Conservation (phyloP, 2,113 vertebrate genomes). For the Oncorhynchus kisutch region DNA sequence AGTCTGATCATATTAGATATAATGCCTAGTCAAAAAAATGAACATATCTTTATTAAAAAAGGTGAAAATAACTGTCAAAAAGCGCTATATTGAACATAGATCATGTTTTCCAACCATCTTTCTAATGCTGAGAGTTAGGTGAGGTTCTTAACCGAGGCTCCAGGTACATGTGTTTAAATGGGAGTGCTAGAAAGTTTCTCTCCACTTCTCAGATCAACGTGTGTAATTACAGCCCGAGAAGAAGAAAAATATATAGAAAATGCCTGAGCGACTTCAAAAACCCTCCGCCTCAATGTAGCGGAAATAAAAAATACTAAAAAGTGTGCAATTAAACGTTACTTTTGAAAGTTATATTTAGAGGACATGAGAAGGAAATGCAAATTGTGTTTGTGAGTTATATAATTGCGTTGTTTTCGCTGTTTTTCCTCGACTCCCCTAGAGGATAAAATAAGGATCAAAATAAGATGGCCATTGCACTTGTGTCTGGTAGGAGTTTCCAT, state of each 20-base stretch:
- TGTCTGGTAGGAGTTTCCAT: neutral
- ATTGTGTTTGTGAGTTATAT: slow-evolving; percentile 43
- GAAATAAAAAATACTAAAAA: slow-evolving; percentile 16
- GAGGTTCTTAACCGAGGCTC: neutral
- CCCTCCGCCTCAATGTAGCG: neutral
- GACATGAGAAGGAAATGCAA: slow-evolving; percentile 53
- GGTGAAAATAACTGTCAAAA: too few species aligned
- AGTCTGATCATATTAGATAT: too few species aligned
- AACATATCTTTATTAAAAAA: too few species aligned
- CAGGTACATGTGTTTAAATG: neutral
- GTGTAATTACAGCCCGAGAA: slow-evolving; percentile 24
- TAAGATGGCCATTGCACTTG: neutral
- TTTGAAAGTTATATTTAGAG: slow-evolving; percentile 45
- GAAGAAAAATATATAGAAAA: neutral
- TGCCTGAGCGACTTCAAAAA: neutral
- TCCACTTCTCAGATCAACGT: neutral
- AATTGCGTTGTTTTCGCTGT: slow-evolving; percentile 16
- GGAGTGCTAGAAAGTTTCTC: neutral
- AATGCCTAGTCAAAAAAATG: too few species aligned
- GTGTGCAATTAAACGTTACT: slow-evolving; percentile 41
- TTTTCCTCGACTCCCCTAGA: neutral
- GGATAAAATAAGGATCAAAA: neutral
- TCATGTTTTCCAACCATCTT: too few species aligned
- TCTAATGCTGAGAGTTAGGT: neutral
- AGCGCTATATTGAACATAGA: too few species aligned